phyloP scores from a whole-genome alignment of 2,113 vertebrate species.

The Athene noctua region DNA sequence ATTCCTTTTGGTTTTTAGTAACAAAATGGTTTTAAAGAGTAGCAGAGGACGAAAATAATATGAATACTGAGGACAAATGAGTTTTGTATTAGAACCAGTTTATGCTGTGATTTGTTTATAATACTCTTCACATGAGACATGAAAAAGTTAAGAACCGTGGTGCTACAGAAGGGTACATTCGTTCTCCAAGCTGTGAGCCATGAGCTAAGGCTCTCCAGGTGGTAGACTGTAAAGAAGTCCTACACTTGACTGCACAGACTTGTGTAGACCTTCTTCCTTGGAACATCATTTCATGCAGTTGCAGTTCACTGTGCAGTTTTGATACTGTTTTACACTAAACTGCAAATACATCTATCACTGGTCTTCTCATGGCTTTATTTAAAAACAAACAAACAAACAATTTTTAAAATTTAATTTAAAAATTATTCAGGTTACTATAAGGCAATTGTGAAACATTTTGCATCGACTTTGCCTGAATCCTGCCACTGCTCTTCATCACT shows the following conservation, averaged over 20 bases:
- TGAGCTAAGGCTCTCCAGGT: background rate
- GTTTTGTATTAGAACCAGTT: background rate
- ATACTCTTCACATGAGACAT: background rate
- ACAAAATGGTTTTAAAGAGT: background rate
- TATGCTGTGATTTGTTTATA: background rate
- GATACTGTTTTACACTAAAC: background rate
- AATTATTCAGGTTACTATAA: background rate
- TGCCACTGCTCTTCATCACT: background rate
- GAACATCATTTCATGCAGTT: background rate
- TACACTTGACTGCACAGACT: background rate
- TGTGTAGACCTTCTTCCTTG: background rate
- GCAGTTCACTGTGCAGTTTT: background rate
- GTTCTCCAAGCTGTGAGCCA: background rate
- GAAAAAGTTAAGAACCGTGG: background rate
- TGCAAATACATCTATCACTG: background rate
- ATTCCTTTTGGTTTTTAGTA: background rate
- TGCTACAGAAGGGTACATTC: background rate
- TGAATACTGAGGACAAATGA: background rate
- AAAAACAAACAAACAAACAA: background rate
- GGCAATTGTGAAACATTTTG: background rate
- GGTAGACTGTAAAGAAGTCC: background rate
- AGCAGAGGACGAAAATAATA: background rate
- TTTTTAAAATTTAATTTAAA: background rate
- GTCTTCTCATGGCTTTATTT: background rate
- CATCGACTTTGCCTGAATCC: background rate